phyloP scores from a whole-genome alignment of 2,113 vertebrate species.

The Alligator sinensis region DNA sequence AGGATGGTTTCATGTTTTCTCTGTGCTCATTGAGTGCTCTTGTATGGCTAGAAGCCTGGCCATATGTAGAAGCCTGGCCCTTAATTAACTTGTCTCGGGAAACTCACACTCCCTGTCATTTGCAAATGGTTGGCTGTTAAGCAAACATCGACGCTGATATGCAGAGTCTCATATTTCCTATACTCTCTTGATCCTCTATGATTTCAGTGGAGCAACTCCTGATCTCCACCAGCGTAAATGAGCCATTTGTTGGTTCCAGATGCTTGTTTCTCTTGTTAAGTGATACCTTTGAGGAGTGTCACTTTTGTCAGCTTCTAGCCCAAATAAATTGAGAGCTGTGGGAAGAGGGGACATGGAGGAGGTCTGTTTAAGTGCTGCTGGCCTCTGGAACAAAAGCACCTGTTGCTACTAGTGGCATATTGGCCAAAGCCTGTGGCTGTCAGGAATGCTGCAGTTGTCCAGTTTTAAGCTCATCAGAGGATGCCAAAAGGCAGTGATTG shows the following conservation, averaged over 20 bases:
- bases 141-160: background rate
- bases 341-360: background rate
- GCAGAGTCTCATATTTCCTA: background rate
- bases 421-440: background rate
- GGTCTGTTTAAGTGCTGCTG: background rate
- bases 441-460: background rate
- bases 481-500: background rate
- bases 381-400: background rate
- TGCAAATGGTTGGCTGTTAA: rapidly evolving
- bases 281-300: background rate
- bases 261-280: background rate
- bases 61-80: background rate
- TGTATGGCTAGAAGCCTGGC: background rate
- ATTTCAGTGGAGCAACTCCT: background rate
- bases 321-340: background rate
- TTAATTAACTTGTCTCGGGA: slow-evolving; percentile 26
- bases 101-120: background rate
- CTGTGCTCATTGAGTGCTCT: background rate
- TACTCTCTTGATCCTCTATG: background rate
- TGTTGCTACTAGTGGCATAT: background rate
- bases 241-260: background rate
- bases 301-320: background rate
- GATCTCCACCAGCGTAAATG: slow-evolving; percentile 1
- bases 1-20: background rate
- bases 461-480: background rate